Conservation (phyloP, 2,113 vertebrate species). For the Albula glossodonta region DNA sequence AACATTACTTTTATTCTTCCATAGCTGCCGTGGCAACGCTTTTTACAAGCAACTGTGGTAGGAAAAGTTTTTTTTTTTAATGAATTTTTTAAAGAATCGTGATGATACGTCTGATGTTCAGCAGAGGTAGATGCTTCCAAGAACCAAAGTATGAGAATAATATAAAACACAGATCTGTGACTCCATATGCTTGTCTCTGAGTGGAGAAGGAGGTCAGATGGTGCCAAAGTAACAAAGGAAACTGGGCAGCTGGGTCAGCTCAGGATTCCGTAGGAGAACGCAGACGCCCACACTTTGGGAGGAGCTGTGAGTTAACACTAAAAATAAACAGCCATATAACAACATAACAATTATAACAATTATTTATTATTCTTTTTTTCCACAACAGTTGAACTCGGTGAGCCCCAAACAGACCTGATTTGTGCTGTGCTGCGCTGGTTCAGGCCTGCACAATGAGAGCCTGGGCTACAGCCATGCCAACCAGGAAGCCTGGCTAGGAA, state of each 20-base stretch:
- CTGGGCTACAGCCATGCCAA: not conserved
- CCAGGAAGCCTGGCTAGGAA: slow-evolving; percentile 38
- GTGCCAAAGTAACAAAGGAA: not conserved
- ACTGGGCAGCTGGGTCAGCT: not conserved
- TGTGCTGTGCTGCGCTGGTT: not conserved
- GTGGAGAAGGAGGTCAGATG: not conserved
- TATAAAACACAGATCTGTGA: not conserved
- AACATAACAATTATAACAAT: too few species aligned
- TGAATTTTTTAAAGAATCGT: too few species aligned
- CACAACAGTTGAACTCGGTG: not conserved
- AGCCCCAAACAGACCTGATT: not conserved
- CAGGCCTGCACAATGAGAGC: not conserved
- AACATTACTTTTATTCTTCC: not conserved
- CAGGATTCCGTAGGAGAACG: not conserved
- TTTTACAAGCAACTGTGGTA: not conserved
- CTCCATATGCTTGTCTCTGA: not conserved
- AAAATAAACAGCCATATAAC: not conserved
- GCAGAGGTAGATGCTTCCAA: not conserved
- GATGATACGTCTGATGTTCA: not conserved
- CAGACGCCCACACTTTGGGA: not conserved
- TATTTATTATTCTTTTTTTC: not conserved
- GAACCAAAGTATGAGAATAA: not conserved
- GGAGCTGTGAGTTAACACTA: not conserved
- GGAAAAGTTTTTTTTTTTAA: not conserved
- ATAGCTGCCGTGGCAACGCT: not conserved